Evolutionary conservation across 2,888 invertebrate genomes (phyloP), one percentile per base, ranked within the genome.

Genomic region (Drosophila phalerata): DNA sequence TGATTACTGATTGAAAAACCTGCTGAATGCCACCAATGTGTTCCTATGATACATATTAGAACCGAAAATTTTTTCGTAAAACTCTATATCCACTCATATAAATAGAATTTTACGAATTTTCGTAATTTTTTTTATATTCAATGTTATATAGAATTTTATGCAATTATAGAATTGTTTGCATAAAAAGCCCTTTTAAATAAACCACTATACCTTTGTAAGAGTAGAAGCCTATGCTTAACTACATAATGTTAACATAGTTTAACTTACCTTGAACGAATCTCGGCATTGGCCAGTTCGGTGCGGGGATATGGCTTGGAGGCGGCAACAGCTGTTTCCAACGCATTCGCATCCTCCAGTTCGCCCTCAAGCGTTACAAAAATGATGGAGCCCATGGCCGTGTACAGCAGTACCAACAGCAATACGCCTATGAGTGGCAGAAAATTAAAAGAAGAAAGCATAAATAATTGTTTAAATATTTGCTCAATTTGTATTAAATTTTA

Each of bases 361-460:
- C 96, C 97, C 92, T 97, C 97, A 62, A 97, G 93, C 13, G 96
- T 96, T 92, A 97, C 96, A 93, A 98, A 99, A 67, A 98, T 95
- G 90, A 98, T 96, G 25, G 97, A 98, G 13, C 98, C 98, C 85
- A 98, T 94, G 53, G 98, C 95, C 74, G 98, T 97, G 93, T 99
- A 99, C 13, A 96, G 96, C 48, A 98, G 94, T 17, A 98, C 98
- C 61, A 98, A 94, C 79, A 96, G 86, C 56, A 93, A 78, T 37
- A 93, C 93, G 80, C 92, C 92, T 92, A 67, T 28, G 13, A 30
- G 37, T 15, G 13, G 13, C 4, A 11, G 5, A 37, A 17, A 37
- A n/a, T 4, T 8, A 22, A 25, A 43, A 9, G 15, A 11, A 15
- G 9, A 19, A 30, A 13, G 8, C 34, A 53, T 32, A 42, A n/a